Base-by-base conservation (phyloP, 1,140 invertebrate genomes). In the Pinna nobilis region DNA sequence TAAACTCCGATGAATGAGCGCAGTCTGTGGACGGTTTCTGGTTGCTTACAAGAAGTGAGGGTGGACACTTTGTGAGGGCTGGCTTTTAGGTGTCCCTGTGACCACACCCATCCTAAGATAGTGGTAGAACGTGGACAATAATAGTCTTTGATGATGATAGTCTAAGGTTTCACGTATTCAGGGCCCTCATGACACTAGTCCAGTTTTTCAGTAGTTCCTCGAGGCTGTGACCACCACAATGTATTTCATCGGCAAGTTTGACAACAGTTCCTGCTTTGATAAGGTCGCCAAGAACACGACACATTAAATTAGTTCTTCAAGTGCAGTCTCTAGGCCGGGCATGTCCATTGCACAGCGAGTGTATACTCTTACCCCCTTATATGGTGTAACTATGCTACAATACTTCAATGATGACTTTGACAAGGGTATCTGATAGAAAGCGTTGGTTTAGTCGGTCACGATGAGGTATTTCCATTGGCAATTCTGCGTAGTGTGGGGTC, bases 1-100 rank as follows among this genome's bases (percentile, higher is more conserved):
- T 77, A 79, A n/a, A 70, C 78, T 55, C 74, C 78, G 18, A 77
- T 73, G 47, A 75, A 75, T 13, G 75, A 77, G 0, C 63, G 32
- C 3, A 78, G 15, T 2, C 63, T 47, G 13, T 35, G 35, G 7
- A 76, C 76, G 35, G 70, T 78, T 5, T 61, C 63, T 4, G 73
- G 76, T 13, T 6, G 57, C 6, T 33, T 1, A 69, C 70, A 70
- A 0, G 60, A 39, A n/a, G 59, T 9, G 25, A 78, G n/a, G 20
- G 64, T 47, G 18, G 76, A 44, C 37, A 70, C 59, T 11, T 70
- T 44, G 39, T 78, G 79, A 0, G 70, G 63, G 59, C 67, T 78
- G n/a, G 72, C 79, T 37, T 63, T 74, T 18, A 77, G 32, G 4
- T 18, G n/a, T 11, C 59, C 60, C 18, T 64, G 49, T 25, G 20